Conservation (phyloP, 2,888 invertebrate species). For the Xanthorhoe designata region DNA sequence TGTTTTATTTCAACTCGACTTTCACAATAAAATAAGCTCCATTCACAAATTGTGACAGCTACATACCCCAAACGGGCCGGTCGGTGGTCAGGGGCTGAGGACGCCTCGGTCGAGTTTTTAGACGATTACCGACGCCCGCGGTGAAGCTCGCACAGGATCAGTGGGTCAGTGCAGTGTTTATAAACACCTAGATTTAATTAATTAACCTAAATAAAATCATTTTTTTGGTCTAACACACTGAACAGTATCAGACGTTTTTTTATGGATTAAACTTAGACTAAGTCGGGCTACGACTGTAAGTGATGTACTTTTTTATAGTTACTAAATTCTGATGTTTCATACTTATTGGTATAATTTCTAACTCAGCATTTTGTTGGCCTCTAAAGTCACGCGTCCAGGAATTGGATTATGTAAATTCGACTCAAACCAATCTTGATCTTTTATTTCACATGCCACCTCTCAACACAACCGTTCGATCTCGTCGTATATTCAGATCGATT, state of each 20-base stretch:
- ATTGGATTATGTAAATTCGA: conserved; percentile 19
- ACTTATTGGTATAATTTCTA: not conserved
- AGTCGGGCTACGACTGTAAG: not conserved
- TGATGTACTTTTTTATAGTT: not conserved
- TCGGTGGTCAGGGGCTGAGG: conserved; percentile 57
- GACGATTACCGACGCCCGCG: conserved; percentile 56
- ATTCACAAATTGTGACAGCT: conserved; percentile 41
- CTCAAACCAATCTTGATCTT: conserved; percentile 11
- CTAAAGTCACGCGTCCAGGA: not conserved
- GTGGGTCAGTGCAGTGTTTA: conserved; percentile 53
- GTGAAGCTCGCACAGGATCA: conserved; percentile 52
- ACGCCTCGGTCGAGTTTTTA: conserved; percentile 62
- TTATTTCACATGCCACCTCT: conserved; percentile 30
- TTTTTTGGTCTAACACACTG: not conserved
- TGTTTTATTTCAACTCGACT: too few species aligned
- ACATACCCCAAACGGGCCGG: conserved; percentile 51
- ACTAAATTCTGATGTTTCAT: not conserved
- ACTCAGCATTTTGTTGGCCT: not conserved
- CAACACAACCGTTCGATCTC: conserved; percentile 30
- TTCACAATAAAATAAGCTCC: conserved; percentile 14
- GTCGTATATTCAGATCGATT: conserved; percentile 36
- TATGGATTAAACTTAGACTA: not conserved
- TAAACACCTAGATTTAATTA: conserved; percentile 19
- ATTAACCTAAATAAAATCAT: conserved; percentile 11
- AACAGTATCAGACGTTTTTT: not conserved